Evolutionary conservation across 2,888 invertebrate genomes (phyloP).

Genomic region (Erebia epiphron): DNA sequence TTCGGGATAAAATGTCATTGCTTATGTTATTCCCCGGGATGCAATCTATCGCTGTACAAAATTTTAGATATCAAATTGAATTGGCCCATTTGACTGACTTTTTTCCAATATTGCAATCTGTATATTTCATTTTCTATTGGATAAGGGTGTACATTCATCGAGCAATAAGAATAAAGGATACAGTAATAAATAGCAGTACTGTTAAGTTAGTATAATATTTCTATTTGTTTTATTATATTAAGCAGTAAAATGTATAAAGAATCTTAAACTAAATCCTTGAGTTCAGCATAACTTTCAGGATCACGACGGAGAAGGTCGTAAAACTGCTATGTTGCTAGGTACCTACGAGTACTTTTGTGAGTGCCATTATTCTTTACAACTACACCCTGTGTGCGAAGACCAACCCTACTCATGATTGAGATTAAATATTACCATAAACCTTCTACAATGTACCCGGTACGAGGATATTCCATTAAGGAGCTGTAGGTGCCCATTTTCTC

Average conservation of each 20-base stretch:
- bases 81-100: too few relatives aligned
- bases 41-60: too few relatives aligned
- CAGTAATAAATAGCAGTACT: too few relatives aligned
- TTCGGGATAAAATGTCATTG: too few relatives aligned
- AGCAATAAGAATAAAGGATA: too few relatives aligned
- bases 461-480: slow-evolving; percentile 7
- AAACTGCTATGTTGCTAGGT: background rate
- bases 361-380: background rate
- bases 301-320: background rate
- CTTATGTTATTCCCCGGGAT: too few relatives aligned
- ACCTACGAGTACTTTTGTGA: background rate
- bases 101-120: too few relatives aligned
- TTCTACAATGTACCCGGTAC: slow-evolving; percentile 4
- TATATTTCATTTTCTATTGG: too few relatives aligned
- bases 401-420: slow-evolving; percentile 6
- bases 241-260: background rate
- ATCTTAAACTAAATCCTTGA: background rate
- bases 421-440: slow-evolving; percentile 19
- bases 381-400: slow-evolving; percentile 3
- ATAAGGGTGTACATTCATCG: too few relatives aligned
- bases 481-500: background rate
- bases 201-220: too few relatives aligned
- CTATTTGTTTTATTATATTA: too few relatives aligned
- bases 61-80: too few relatives aligned
- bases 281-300: background rate